Conservation (phyloP, 92 coral and sea anemone genomes). For the Porites cylindrica region DNA sequence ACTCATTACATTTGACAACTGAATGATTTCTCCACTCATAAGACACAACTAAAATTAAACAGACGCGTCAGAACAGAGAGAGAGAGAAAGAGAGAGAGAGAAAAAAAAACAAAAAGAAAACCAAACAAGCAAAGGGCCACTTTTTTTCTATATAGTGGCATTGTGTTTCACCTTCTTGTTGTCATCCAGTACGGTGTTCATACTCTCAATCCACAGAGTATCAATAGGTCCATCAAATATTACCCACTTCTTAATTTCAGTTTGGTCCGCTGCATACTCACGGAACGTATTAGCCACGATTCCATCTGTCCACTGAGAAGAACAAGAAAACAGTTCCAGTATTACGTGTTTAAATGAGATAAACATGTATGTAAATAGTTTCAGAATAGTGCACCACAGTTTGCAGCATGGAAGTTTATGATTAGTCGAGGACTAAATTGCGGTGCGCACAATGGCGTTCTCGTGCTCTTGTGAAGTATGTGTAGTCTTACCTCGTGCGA, state of each 20-base stretch:
- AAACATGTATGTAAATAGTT: not conserved
- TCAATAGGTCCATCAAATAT: slow-evolving; percentile 99
- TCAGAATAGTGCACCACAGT: not conserved
- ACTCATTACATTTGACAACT: slow-evolving; percentile 98
- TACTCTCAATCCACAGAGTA: slow-evolving; percentile 99
- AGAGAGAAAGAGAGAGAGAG: not conserved
- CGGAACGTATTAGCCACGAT: slow-evolving; percentile 99
- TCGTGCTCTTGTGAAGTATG: not conserved
- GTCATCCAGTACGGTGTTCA: slow-evolving; percentile 99
- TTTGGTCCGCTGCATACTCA: slow-evolving; percentile 98
- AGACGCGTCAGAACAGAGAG: not conserved
- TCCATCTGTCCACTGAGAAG: slow-evolving; percentile 97
- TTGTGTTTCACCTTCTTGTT: slow-evolving; percentile 86
- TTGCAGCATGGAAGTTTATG: not conserved
- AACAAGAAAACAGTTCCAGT: not conserved
- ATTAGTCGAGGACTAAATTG: not conserved
- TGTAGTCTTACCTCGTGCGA: slow-evolving; percentile 88
- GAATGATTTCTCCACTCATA: slow-evolving; percentile 99
- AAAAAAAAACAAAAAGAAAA: not conserved
- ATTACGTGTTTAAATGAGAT: too few relatives aligned
- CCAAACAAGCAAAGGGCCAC: not conserved
- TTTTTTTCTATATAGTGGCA: not conserved
- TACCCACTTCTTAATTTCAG: slow-evolving; percentile 98
- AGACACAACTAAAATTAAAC: slow-evolving; percentile 81
- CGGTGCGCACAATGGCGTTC: not conserved